Evolutionary conservation across 2,797 vertebrate species (phyloP), one percentile per base, ranked within the genome.

Genomic region (Sarcophilus harrisii): DNA sequence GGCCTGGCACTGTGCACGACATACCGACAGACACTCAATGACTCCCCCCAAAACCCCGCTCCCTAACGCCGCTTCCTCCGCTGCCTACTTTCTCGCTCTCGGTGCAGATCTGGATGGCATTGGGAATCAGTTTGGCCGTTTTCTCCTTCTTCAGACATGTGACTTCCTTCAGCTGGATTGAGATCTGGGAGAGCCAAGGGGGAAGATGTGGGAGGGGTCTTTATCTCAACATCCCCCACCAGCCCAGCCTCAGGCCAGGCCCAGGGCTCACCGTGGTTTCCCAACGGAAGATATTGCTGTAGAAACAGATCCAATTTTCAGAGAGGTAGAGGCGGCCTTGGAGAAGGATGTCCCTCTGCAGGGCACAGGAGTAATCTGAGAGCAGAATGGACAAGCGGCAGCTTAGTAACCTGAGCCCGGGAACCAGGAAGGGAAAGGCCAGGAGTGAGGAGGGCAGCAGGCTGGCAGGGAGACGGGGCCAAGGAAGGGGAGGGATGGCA

Each of bases 211-310:
- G 96, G 58, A 5, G 38, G 54, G 21, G 90, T n/a, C 57, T 57
- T 54, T 54, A 6, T 27, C 30, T 38, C 24, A 27, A 0, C 18
- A 21, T 38, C 52, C 29, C 45, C 0, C 21, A 9, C 13, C 2
- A 0, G 1, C 90, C 57, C 0, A 0, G 45, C 60, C 92, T 32
- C 32, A 9, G 1, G 0, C 89, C 59, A 24, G 14, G 55, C 27
- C 0, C 3, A 90, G 0, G 97, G 98, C 73, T 98, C 98, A 99
- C 99, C 28, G 99, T 99, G 66, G 99, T 99, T 98, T 99, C 99
- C 99, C 99, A 99, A 98, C 99, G 99, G 98, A 99, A 99, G 98
- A 99, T 99, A 98, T 99, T 99, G 98, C 99, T 99, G 98, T 99
- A 99, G 98, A 99, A 99, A 98, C 99, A 99, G 95, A 99, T 99